Evolutionary conservation across 2,797 vertebrate species (phyloP).

Genomic region (Megalops cyprinoides): DNA sequence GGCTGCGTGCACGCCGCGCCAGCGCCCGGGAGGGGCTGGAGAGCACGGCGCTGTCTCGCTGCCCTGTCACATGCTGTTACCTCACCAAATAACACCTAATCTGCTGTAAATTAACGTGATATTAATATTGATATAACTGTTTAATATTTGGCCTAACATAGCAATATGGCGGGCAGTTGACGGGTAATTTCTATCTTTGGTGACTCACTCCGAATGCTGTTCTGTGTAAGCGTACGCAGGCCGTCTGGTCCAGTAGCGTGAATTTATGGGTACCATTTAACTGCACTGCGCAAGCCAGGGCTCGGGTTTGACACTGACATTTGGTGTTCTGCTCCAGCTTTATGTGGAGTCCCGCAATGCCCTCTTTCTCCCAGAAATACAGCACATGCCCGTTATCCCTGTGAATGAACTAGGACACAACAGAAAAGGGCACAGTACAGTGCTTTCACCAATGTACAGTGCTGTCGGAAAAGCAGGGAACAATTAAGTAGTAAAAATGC

Average conservation of each 20-base stretch:
- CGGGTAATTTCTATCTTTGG: too few relatives aligned
- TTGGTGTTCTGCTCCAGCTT: too few relatives aligned
- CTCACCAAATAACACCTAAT: too few relatives aligned
- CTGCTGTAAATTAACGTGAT: neutral
- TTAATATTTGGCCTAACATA: neutral
- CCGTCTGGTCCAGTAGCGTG: neutral
- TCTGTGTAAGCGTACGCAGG: neutral
- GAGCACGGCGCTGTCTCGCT: neutral
- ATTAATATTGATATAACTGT: neutral
- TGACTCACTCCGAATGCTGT: too few relatives aligned
- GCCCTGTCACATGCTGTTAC: neutral
- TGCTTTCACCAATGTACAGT: neutral
- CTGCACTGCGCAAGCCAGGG: neutral
- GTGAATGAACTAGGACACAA: neutral
- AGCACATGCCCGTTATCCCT: neutral
- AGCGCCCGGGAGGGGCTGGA: neutral
- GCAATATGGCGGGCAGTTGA: neutral
- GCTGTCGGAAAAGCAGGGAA: neutral
- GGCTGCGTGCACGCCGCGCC: conserved; percentile 68
- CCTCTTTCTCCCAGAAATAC: neutral
- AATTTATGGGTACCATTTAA: neutral
- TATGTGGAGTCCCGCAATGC: neutral
- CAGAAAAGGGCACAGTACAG: neutral
- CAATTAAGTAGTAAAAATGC: neutral
- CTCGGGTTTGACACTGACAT: too few relatives aligned